These are phyloP conservation scores for Chrosomus eos DNA, from an alignment of 2,797 vertebrate species.

Conservation along the genomic window DNA sequence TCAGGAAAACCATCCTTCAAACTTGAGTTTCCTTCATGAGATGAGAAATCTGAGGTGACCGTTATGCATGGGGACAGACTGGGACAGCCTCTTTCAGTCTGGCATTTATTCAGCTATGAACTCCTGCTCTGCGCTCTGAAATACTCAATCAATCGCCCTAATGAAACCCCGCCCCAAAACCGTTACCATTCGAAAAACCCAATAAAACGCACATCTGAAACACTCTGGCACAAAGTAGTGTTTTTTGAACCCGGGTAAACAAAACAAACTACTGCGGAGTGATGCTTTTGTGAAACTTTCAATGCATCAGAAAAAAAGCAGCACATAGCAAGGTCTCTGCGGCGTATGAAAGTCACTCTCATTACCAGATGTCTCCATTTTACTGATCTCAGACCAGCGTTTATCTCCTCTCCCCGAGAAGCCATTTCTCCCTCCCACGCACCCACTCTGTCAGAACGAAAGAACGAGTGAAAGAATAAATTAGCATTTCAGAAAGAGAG, in stretches of 20 bases:
- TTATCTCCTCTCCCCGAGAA: slow-evolving; percentile 42
- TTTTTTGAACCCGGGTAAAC: not conserved
- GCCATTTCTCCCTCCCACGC: slow-evolving; percentile 41
- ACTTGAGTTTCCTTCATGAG: slow-evolving; percentile 34
- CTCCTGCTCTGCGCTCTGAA: slow-evolving; percentile 27
- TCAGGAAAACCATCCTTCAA: slow-evolving; percentile 44
- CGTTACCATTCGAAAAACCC: slow-evolving; percentile 10
- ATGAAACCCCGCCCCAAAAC: slow-evolving; percentile 23
- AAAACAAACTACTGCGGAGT: slow-evolving; percentile 13
- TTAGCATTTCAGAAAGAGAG: slow-evolving; percentile 55
- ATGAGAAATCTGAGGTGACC: slow-evolving; percentile 39
- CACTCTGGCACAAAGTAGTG: not conserved
- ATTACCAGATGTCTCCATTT: slow-evolving; percentile 42
- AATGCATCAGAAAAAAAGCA: slow-evolving; percentile 30
- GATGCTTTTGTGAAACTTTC: slow-evolving; percentile 36
- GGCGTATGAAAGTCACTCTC: slow-evolving; percentile 24
- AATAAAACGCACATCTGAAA: slow-evolving; percentile 10
- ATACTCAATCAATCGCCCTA: slow-evolving; percentile 27
- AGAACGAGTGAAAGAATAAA: slow-evolving; percentile 30
- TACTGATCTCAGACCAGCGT: slow-evolving; percentile 49
- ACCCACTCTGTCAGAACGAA: slow-evolving; percentile 41
- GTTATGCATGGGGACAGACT: slow-evolving; percentile 41
- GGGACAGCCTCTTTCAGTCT: slow-evolving; percentile 16
- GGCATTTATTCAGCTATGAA: slow-evolving; percentile 39
- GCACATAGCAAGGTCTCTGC: not conserved